Evolutionary conservation across 2,113 vertebrate species (phyloP).

Genomic region (Murina feae): DNA sequence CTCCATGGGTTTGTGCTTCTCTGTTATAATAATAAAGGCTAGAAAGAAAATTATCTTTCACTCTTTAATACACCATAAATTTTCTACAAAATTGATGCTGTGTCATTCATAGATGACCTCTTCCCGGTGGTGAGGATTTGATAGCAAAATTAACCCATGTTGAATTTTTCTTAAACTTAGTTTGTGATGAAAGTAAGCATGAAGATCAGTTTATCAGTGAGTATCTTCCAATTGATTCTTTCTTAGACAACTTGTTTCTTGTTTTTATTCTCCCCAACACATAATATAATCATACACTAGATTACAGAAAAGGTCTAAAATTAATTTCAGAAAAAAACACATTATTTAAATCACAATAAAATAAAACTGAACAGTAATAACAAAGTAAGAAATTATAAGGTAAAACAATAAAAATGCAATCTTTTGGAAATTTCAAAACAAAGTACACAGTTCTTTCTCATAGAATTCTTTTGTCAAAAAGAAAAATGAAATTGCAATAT

Average conservation of each 20-base stretch:
- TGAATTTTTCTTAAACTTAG: neutral
- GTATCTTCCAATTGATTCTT: neutral
- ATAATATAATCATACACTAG: neutral
- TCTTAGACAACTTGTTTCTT: neutral
- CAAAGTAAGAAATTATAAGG: neutral
- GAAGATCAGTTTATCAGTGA: neutral
- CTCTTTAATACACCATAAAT: neutral
- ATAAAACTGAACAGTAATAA: neutral
- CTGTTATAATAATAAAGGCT: neutral
- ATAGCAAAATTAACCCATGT: neutral
- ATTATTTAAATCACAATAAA: neutral
- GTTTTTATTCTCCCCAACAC: neutral
- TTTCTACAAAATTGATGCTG: neutral
- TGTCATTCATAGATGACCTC: neutral
- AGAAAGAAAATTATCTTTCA: neutral
- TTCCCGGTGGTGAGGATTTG: neutral
- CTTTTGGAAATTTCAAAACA: neutral
- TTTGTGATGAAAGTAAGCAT: neutral
- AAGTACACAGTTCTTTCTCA: neutral
- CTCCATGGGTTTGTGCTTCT: neutral
- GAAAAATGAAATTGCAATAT: neutral
- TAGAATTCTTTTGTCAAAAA: slow-evolving; percentile 8
- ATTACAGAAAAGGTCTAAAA: neutral
- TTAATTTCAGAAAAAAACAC: neutral
- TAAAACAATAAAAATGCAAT: neutral